phyloP scores from a whole-genome alignment of 2,888 invertebrate species.

The Caenorhabditis wallacei region DNA sequence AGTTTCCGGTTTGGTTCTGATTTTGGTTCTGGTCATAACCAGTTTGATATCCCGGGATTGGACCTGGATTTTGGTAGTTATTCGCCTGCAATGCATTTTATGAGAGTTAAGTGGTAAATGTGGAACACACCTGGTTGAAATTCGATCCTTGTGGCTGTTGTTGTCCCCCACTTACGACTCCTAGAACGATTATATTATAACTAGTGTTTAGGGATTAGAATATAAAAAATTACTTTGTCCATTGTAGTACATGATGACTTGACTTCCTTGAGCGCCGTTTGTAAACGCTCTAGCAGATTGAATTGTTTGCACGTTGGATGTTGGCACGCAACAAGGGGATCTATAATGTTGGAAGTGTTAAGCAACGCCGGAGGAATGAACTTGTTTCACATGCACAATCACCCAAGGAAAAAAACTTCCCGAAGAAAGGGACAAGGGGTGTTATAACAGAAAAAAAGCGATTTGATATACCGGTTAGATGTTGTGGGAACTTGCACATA shows the following conservation, averaged over 20 bases:
- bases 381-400: slow-evolving; percentile 20
- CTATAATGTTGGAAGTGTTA: slow-evolving; percentile 35
- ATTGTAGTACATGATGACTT: slow-evolving; percentile 65
- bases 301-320: slow-evolving; percentile 65
- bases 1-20: slow-evolving; percentile 34
- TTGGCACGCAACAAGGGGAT: slow-evolving; percentile 56
- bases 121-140: slow-evolving; percentile 57
- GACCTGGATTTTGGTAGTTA: slow-evolving; percentile 66
- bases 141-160: slow-evolving; percentile 42
- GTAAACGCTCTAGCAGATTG: slow-evolving; percentile 59
- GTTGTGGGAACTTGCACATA: slow-evolving; percentile 48
- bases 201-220: background rate
- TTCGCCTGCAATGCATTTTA: slow-evolving; percentile 16
- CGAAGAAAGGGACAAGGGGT: background rate
- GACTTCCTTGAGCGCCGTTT: slow-evolving; percentile 61
- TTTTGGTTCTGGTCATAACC: slow-evolving; percentile 47
- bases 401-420: background rate
- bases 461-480: slow-evolving; percentile 52
- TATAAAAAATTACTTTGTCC: slow-evolving; percentile 50
- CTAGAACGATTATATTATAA: slow-evolving; percentile 42
- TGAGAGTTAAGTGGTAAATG: background rate
- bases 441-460: slow-evolving; percentile 7
- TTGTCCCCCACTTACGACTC: slow-evolving; percentile 43
- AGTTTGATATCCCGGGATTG: slow-evolving; percentile 50
- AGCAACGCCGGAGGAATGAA: slow-evolving; percentile 18